Conservation (phyloP, 2,797 vertebrate genomes). For the Sebastes miniatus region DNA sequence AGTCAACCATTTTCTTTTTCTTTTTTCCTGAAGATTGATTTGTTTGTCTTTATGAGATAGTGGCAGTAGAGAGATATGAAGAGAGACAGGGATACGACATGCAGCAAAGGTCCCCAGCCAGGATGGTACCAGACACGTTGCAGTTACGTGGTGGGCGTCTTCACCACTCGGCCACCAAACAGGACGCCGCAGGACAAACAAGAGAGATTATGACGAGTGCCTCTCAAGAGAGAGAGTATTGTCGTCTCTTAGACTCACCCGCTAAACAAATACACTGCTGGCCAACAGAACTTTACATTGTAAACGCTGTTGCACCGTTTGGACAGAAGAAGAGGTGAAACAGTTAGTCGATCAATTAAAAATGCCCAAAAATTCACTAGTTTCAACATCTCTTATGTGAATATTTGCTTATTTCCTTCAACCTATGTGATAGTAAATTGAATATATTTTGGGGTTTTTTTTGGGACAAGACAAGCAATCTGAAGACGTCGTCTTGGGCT, state of each 20-base stretch:
- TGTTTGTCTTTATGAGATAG: background rate
- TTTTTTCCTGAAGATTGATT: background rate
- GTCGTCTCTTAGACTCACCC: slow-evolving; percentile 15
- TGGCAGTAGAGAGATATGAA: background rate
- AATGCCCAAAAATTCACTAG: background rate
- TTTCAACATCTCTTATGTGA: background rate
- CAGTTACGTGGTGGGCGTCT: background rate
- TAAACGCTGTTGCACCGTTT: background rate
- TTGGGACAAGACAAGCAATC: background rate
- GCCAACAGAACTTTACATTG: background rate
- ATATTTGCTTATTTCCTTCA: background rate
- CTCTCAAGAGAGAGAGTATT: background rate
- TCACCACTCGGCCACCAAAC: background rate
- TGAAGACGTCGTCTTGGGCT: background rate
- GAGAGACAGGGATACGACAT: background rate
- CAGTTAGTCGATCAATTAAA: accelerated
- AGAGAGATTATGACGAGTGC: background rate
- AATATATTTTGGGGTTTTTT: background rate
- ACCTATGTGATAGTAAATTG: background rate
- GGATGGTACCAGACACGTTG: background rate
- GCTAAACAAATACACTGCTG: slow-evolving; percentile 44
- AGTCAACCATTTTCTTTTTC: background rate
- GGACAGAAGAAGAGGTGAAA: background rate
- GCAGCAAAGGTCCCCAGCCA: background rate
- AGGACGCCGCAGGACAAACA: background rate